Percentiles rank a stretch among this genome's conserved stretches.
Evolutionary conservation across 2,113 vertebrate species (phyloP).

Genomic region (Oreotrochilus melanogaster): DNA sequence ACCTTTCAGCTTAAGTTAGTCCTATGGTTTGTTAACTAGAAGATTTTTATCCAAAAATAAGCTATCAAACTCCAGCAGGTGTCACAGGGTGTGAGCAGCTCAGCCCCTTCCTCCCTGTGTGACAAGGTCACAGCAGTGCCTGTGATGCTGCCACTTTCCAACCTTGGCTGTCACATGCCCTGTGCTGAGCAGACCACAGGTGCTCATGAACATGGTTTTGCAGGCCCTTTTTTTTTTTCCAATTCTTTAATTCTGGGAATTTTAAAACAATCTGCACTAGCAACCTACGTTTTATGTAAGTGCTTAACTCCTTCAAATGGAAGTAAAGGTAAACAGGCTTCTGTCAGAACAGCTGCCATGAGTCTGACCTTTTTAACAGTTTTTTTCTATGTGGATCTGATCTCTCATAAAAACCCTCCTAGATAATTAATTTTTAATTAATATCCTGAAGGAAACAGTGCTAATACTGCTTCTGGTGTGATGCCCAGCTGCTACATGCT

Average conservation of each 20-base stretch:
- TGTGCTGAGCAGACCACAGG: background rate
- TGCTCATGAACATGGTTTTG: background rate
- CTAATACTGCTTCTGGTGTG: background rate
- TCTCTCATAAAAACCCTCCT: background rate
- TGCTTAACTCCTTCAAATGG: background rate
- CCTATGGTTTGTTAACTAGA: background rate
- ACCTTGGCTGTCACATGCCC: background rate
- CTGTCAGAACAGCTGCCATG: background rate
- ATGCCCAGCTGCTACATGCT: background rate
- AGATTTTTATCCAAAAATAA: background rate
- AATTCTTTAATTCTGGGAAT: background rate
- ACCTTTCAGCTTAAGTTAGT: background rate
- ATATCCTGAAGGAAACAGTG: background rate
- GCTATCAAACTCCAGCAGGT: background rate
- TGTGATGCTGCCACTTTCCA: rapidly evolving
- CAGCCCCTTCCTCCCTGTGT: background rate
- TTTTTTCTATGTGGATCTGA: background rate
- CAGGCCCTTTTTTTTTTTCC: background rate
- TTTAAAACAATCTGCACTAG: background rate
- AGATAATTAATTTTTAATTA: background rate
- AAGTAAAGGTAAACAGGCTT: background rate
- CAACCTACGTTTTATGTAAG: background rate
- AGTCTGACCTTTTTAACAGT: background rate
- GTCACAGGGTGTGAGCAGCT: background rate
- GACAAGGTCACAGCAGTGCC: background rate